A percentile compares a stretch with the other conserved stretches of the same genome.
Evolutionary conservation across 2,797 vertebrate species (phyloP).

Genomic region (Ispidina picta): DNA sequence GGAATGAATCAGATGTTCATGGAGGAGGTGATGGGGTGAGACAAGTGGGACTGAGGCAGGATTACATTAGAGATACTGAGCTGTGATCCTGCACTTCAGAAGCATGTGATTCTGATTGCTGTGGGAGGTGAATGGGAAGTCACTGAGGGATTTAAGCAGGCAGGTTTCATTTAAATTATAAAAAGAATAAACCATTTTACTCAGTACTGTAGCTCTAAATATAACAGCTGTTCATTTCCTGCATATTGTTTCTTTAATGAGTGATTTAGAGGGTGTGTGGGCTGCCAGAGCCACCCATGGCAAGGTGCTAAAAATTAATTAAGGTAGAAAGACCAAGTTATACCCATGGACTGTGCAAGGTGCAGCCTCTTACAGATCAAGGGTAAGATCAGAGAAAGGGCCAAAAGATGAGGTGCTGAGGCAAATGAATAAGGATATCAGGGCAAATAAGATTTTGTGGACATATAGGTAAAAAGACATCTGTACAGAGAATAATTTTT

Average conservation of each 20-base stretch:
- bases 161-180: slow-evolving; percentile 61
- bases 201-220: slow-evolving; percentile 57
- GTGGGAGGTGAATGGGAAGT: slow-evolving; percentile 60
- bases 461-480: neutral
- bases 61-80: slow-evolving; percentile 14
- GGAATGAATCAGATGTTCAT: slow-evolving; percentile 60
- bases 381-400: neutral
- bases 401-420: neutral
- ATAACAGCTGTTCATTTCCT: slow-evolving; percentile 55
- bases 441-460: neutral
- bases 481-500: neutral
- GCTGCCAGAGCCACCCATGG: neutral
- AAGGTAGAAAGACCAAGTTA: slow-evolving; percentile 39
- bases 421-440: neutral
- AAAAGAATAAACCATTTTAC: slow-evolving; percentile 60
- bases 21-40: slow-evolving; percentile 59
- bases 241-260: slow-evolving; percentile 58
- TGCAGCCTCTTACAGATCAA: neutral
- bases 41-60: slow-evolving; percentile 4
- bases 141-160: slow-evolving; percentile 54
- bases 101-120: slow-evolving; percentile 45
- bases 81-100: slow-evolving; percentile 19
- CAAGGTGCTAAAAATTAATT: slow-evolving; percentile 46
- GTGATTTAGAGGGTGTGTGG: slow-evolving; percentile 19
- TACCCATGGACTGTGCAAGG: accelerated